Base-by-base conservation (phyloP, 2,888 invertebrate genomes). In the Apotomis turbidana region DNA sequence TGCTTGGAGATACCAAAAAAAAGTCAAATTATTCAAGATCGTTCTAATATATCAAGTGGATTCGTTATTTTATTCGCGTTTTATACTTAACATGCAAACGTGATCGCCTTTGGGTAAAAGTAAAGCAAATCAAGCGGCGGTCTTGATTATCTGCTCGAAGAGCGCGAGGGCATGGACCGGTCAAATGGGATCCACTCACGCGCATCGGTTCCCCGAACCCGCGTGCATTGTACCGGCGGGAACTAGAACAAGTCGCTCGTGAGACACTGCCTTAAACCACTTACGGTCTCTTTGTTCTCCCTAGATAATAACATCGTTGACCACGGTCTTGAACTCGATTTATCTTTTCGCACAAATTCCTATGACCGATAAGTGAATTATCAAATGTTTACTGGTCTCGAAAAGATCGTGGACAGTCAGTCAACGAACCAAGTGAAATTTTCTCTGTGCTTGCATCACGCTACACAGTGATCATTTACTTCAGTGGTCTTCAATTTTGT, bases 141-240 rank as follows among this genome's bases (percentile, higher is more conserved):
- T 69, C 61, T 54, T 46, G 68, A 54, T 63, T 71, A 71, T 57
- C 63, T 68, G 57, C 38, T 61, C 63, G 36, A 72, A 55, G 62
- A 74, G 64, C 64, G 68, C 64, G 76, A 74, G 74, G 74, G 68
- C 73, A 67, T 68, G 69, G 74, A 78, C 77, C 78, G 77, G 78
- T 76, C 76, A 80, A 77, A 80, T 80, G 78, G 79, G 77, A 78
- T 74, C 76, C 77, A 74, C 75, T 74, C 76, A 60, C 75, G 64
- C 75, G 75, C 79, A 76, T 78, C 81, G 78, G 84, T 82, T 83
- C 79, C 78, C 80, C 81, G 82, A 82, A 83, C 84, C 77, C 81
- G 69, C 77, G 63, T 60, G 68, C 58, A 60, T 61, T 76, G 76
- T 57, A 76, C 76, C 69, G 76, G 70, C 74, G 76, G 54, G 70